phyloP scores from a whole-genome alignment of 2,888 invertebrate species.

The Abrostola triplasia region DNA sequence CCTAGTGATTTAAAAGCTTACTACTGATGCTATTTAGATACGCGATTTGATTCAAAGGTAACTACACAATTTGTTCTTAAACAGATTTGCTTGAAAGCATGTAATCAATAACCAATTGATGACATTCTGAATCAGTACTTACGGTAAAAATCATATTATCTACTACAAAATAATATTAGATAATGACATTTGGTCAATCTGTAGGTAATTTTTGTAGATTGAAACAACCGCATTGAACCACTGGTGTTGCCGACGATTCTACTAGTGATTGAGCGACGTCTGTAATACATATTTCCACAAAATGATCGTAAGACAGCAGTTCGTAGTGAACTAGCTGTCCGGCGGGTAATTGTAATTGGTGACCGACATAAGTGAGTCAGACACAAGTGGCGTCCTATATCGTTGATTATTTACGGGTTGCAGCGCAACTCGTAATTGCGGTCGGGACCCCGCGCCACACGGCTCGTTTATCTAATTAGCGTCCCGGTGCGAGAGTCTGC shows the following conservation, averaged over 20 bases:
- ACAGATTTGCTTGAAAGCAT: too few relatives aligned
- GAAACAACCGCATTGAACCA: slow-evolving; percentile 4
- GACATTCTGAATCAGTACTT: not conserved
- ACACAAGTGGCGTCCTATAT: slow-evolving; percentile 79
- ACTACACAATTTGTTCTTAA: too few relatives aligned
- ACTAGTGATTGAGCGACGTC: slow-evolving; percentile 3
- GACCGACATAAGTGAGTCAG: slow-evolving; percentile 77
- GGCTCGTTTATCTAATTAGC: slow-evolving; percentile 87
- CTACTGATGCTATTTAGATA: too few relatives aligned
- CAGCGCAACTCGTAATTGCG: slow-evolving; percentile 83
- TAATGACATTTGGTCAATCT: slow-evolving; percentile 17
- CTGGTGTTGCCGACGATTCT: not conserved
- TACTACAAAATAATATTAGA: slow-evolving; percentile 11
- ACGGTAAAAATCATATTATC: not conserved
- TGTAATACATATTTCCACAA: slow-evolving; percentile 12
- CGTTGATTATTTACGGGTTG: slow-evolving; percentile 83
- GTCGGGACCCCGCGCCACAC: slow-evolving; percentile 85
- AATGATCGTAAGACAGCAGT: slow-evolving; percentile 9
- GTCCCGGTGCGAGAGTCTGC: slow-evolving; percentile 70
- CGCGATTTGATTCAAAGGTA: too few relatives aligned
- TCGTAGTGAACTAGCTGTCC: slow-evolving; percentile 26
- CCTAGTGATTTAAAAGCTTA: too few relatives aligned
- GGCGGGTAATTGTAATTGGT: slow-evolving; percentile 57
- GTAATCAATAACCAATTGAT: not conserved
- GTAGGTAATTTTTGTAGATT: slow-evolving; percentile 29